Evolutionary conservation across 2,888 invertebrate genomes (phyloP), one percentile per base, ranked within the genome.

Genomic region (Holacanthella duospinosa): DNA sequence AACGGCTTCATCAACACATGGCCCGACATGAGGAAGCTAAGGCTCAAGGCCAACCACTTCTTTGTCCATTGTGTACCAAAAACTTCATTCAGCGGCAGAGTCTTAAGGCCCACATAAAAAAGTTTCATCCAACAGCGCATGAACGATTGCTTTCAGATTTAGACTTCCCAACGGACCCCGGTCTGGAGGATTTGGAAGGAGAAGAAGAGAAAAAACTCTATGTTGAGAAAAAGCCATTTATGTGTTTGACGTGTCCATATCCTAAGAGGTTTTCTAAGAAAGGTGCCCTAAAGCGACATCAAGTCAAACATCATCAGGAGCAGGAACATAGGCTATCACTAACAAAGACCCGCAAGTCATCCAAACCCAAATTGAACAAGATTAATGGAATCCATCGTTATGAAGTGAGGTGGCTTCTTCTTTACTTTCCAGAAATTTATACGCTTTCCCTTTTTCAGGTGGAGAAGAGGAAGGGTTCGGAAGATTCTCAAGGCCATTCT

Each of bases 61-160:
- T 69, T 0, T 69, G 69, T 25, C 69, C 69, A 6, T 43, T 69
- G 1, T 69, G 69, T 44, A 69, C 69, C 16, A 69, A 69, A 58
- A 67, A 67, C 44, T 69, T 69, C 61, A 69, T 69, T 36, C 69
- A 69, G 27, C 44, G 64, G 29, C 69, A 69, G 58, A 69, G 69
- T 59, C 62, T 69, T 2, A 67, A 67, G 28, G 69, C 69, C 6
- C 69, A 69, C 28, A 60, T 69, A n/a, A 67, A 67, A 43, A 67
- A 67, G 36, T 69, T 69, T 44, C 69, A 69, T 43, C 67, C 67
- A 1, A 59, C 64, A 28, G 60, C 68, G 9, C 60, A 64, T 27
- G 57, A 28, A 19, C 12, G 57, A 4, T 24, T 57, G 4, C 29
- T 29, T 9, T 36, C 29, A 12, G 57, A 57, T 9, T 16, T 29